A percentile compares a stretch with the other conserved stretches of the same genome.
These are phyloP conservation scores for Betta splendens DNA, from an alignment of 2,797 vertebrate genomes.

Conservation along the genomic window DNA sequence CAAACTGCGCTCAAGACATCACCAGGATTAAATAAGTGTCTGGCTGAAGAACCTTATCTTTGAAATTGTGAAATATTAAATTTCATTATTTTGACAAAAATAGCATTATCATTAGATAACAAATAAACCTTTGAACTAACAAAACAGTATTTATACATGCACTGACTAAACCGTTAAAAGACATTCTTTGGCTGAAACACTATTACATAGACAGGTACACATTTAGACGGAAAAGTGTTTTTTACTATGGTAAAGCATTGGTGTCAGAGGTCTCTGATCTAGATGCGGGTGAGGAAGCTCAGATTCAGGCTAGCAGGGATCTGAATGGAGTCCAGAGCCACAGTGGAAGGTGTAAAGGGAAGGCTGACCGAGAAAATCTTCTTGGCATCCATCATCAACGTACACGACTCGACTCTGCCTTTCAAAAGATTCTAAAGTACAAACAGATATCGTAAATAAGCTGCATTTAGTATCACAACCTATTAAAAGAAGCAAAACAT, in stretches of 20 bases:
- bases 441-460: neutral
- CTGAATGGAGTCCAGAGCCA: slow-evolving; percentile 94
- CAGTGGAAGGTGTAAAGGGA: slow-evolving; percentile 89
- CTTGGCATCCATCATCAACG: slow-evolving; percentile 95
- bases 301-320: slow-evolving; percentile 92
- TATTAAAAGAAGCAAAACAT: neutral
- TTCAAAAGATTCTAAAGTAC: slow-evolving; percentile 86
- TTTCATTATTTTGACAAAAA: neutral
- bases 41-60: slow-evolving; percentile 1
- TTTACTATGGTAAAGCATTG: slow-evolving; percentile 4
- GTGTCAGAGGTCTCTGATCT: slow-evolving; percentile 51
- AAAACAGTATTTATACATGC: slow-evolving; percentile 9
- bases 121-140: slow-evolving; percentile 1
- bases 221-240: slow-evolving; percentile 18
- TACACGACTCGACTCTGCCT: slow-evolving; percentile 88
- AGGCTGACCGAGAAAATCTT: slow-evolving; percentile 91
- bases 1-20: neutral
- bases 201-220: neutral
- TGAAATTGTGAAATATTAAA: neutral
- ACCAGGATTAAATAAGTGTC: neutral
- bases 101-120: neutral
- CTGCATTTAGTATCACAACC: neutral
- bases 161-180: slow-evolving; percentile 5
- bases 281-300: slow-evolving; percentile 90
- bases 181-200: slow-evolving; percentile 30